Evolutionary conservation across 2,888 invertebrate genomes (phyloP), one percentile per base, ranked within the genome.

Genomic region (Noctua janthe): DNA sequence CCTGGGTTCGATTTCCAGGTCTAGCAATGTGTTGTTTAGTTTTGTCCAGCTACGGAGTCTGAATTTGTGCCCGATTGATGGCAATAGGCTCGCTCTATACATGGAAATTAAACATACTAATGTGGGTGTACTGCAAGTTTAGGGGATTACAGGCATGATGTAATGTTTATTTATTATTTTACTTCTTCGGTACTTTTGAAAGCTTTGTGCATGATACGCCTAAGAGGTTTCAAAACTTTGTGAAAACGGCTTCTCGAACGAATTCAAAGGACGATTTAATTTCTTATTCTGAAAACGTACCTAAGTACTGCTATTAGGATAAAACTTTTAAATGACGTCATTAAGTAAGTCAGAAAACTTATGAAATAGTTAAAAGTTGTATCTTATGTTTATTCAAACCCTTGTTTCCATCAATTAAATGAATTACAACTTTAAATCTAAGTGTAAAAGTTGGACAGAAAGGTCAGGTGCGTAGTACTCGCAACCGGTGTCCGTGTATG

Each of bases 261-360:
- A 80, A 49, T 66, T 39, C 17, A 17, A 66, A 39, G 29, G 39
- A 74, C 29, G 10, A 82, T 75, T 82, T 66, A 75, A 80, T 75
- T 80, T 39, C 7, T 56, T 66, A 82, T 82, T 82, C 66, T 23
- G 56, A 29, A 39, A 23, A 82, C 39, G 82, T 66, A 39, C 35
- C 39, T 56, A 56, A 80, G 66, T 56, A 39, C 54, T 17, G n/a
- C 39, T 56, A 56, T 82, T 74, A 56, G 17, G 64, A 66, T n/a
- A 7, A 80, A 79, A 79, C 79, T 79, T 81, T 71, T 47, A 35
- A 54, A 64, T 72, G 74, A 56, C 54, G 51, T 39, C 43, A 73
- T 81, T 47, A 47, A 72, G 15, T n/a, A 64, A 80, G 49, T 39
- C 39, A 59, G 64, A 29, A 29, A 51, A 64, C 51, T 78, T 77